Evolutionary conservation across 1,140 invertebrate genomes (phyloP).

Genomic region (Bombus impatiens): DNA sequence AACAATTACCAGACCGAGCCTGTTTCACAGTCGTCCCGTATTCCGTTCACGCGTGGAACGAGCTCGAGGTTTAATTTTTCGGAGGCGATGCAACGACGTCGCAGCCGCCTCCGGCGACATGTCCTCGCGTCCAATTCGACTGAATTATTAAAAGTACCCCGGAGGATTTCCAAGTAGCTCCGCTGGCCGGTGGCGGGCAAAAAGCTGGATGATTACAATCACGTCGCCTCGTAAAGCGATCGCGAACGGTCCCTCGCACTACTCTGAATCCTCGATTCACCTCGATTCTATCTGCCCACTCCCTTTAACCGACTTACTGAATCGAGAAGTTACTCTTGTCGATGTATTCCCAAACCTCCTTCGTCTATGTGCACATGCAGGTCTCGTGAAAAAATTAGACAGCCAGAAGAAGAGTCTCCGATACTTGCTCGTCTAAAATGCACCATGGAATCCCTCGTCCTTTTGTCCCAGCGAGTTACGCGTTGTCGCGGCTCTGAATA

Average conservation of each 20-base stretch:
- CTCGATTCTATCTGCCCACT: background rate
- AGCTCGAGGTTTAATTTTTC: constrained; percentile 27
- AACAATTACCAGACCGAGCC: constrained; percentile 35
- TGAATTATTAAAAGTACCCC: constrained; percentile 59
- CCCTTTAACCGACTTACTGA: constrained; percentile 15
- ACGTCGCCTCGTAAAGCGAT: constrained; percentile 68
- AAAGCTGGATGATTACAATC: constrained; percentile 67
- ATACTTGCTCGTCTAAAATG: constrained; percentile 25
- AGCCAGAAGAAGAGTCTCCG: background rate
- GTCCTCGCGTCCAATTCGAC: constrained; percentile 33
- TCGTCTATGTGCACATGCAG: fast-evolving
- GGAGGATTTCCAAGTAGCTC: constrained; percentile 54
- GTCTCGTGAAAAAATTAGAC: constrained; percentile 24
- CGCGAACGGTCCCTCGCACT: constrained; percentile 40
- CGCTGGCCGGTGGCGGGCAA: background rate
- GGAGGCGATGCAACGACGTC: constrained; percentile 20
- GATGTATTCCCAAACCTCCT: background rate
- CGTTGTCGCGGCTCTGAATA: constrained; percentile 22
- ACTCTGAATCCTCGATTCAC: constrained; percentile 40
- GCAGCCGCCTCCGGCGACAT: background rate
- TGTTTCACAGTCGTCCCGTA: constrained; percentile 42
- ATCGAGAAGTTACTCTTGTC: background rate
- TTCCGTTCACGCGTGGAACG: constrained; percentile 27
- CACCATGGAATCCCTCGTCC: background rate
- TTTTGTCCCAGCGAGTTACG: constrained; percentile 5